Evolutionary conservation across 2,113 vertebrate species (phyloP).

Genomic region (Hylia prasina): DNA sequence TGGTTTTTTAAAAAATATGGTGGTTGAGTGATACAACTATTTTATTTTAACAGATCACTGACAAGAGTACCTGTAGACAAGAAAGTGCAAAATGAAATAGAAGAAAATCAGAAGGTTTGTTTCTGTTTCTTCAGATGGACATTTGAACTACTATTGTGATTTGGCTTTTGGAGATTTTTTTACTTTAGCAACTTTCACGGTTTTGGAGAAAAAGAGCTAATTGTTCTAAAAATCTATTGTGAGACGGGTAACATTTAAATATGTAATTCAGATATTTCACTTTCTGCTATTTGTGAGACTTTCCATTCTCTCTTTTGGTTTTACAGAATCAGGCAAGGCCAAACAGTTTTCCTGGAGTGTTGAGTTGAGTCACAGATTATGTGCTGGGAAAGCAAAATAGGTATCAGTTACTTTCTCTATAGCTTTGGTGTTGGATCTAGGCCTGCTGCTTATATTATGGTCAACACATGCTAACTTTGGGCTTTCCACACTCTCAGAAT

Average conservation of each 20-base stretch:
- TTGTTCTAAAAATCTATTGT: background rate
- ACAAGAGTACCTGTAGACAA: conserved; percentile 86
- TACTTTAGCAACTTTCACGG: background rate
- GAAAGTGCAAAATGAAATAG: conserved; percentile 91
- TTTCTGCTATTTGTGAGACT: background rate
- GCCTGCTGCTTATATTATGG: background rate
- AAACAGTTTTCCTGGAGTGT: background rate
- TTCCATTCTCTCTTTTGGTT: background rate
- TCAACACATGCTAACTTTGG: background rate
- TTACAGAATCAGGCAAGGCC: background rate
- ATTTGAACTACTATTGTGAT: background rate
- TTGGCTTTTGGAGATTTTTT: background rate
- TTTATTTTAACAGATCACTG: conserved; percentile 87
- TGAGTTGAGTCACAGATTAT: background rate
- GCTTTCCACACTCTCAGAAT: background rate
- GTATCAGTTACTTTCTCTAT: background rate
- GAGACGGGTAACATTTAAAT: background rate
- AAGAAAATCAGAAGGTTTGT: conserved; percentile 94
- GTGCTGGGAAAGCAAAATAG: background rate
- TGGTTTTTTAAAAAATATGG: background rate
- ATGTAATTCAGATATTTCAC: background rate
- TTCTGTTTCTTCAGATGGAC: background rate
- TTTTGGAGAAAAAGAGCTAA: background rate
- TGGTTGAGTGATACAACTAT: background rate
- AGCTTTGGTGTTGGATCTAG: background rate